A percentile compares a stretch with the other conserved stretches of the same genome.
phyloP scores from a whole-genome alignment of 2,888 invertebrate genomes.

The Carterocephalus palaemon region DNA sequence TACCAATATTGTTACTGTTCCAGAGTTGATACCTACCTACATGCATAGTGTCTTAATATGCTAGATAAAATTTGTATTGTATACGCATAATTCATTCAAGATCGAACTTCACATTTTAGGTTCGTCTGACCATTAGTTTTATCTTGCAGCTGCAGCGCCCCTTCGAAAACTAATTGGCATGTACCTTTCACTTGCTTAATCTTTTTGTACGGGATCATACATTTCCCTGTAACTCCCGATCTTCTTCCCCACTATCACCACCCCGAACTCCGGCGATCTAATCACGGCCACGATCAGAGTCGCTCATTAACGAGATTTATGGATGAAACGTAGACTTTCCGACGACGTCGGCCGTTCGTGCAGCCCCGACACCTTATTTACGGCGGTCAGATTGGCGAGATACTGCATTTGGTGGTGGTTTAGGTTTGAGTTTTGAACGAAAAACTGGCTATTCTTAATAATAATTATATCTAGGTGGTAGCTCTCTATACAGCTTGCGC shows the following conservation, averaged over 20 bases:
- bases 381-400: conserved; percentile 60
- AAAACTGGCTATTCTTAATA: conserved; percentile 26
- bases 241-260: conserved; percentile 33
- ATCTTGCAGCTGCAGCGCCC: background rate
- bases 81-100: too few relatives aligned
- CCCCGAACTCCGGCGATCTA: conserved; percentile 51
- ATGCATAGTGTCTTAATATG: too few relatives aligned
- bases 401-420: conserved; percentile 42
- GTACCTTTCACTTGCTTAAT: conserved; percentile 24
- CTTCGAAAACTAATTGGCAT: conserved; percentile 14
- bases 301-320: conserved; percentile 77
- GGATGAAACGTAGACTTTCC: conserved; percentile 63
- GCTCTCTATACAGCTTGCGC: too few relatives aligned
- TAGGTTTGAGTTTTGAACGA: too few relatives aligned
- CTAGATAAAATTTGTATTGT: too few relatives aligned
- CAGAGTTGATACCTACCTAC: too few relatives aligned
- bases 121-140: too few relatives aligned
- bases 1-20: too few relatives aligned
- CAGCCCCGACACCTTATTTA: conserved; percentile 63
- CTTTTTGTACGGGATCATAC: conserved; percentile 21
- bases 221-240: conserved; percentile 33
- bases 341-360: conserved; percentile 61
- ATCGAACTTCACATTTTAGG: too few relatives aligned
- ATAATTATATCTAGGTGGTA: conserved; percentile 9
- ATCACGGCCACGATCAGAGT: conserved; percentile 64